These are phyloP conservation scores for Lophotriccus pileatus DNA, from an alignment of 2,797 vertebrate genomes.

Conservation along the genomic window DNA sequence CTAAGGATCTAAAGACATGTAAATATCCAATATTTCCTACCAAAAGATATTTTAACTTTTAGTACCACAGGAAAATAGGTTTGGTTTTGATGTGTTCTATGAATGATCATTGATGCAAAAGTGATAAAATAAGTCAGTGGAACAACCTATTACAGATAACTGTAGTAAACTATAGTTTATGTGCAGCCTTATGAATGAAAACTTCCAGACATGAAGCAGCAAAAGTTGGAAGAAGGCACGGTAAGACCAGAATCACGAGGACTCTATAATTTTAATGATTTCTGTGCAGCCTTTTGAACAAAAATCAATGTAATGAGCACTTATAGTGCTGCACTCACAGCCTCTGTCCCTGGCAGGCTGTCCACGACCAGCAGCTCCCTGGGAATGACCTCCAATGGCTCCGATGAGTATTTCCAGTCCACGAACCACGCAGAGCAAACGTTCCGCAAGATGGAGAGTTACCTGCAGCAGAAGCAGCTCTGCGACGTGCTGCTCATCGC, in stretches of 20 bases:
- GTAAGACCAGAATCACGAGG: background rate
- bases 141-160: background rate
- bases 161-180: rapidly evolving
- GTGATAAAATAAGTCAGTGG: background rate
- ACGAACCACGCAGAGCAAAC: constrained; percentile 92
- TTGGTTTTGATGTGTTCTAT: background rate
- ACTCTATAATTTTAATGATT: background rate
- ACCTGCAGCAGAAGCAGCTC: constrained; percentile 94
- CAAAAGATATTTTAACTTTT: background rate
- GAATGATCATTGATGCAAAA: background rate
- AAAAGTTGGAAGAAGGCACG: background rate
- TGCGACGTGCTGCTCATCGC: constrained; percentile 94
- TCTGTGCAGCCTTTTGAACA: background rate
- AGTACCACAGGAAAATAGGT: rapidly evolving
- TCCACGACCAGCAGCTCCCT: constrained; percentile 73
- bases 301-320: rapidly evolving
- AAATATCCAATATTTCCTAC: background rate
- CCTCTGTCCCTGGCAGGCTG: constrained; percentile 73
- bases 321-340: rapidly evolving
- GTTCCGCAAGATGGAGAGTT: constrained; percentile 95
- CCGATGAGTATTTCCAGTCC: constrained; percentile 90
- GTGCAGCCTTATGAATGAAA: background rate
- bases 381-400: constrained; percentile 84
- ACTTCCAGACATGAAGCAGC: background rate
- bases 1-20: background rate